Percentiles rank a stretch among this genome's conserved stretches.
Evolutionary conservation across 2,888 invertebrate species (phyloP).

Genomic region (Proisotoma minuta): DNA sequence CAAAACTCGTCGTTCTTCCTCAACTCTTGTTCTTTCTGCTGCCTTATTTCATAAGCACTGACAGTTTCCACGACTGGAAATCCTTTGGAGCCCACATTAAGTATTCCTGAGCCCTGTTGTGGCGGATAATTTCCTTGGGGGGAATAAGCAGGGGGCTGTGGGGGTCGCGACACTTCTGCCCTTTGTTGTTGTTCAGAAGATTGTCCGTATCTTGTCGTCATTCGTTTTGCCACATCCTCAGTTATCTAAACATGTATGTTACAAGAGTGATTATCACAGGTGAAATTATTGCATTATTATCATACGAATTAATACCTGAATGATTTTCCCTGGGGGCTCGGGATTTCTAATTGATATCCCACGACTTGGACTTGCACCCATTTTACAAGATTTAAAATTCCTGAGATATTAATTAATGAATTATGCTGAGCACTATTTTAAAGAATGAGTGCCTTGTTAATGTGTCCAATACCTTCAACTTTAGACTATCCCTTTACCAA

Average conservation of each 20-base stretch:
- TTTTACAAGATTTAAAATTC: too few relatives aligned
- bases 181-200: conserved; percentile 16
- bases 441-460: too few relatives aligned
- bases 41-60: conserved; percentile 42
- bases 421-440: too few relatives aligned
- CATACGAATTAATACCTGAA: too few relatives aligned
- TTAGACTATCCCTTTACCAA: too few relatives aligned
- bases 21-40: conserved; percentile 43
- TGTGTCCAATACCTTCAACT: too few relatives aligned
- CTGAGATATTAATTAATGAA: too few relatives aligned
- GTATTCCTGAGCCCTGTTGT: conserved; percentile 17
- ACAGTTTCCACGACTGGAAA: conserved; percentile 43
- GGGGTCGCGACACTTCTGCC: conserved; percentile 19
- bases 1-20: conserved; percentile 42
- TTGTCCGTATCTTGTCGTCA: conserved; percentile 27
- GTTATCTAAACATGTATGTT: conserved; percentile 18
- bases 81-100: conserved; percentile 26
- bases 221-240: conserved; percentile 34
- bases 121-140: too few relatives aligned
- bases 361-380: conserved; percentile 35
- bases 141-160: neutral
- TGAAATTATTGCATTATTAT: too few relatives aligned
- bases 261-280: neutral
- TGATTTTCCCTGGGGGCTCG: conserved; percentile 34
- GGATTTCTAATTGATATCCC: conserved; percentile 33